Percentiles rank a stretch among this genome's conserved stretches.
phyloP scores from a whole-genome alignment of 2,797 vertebrate species.

The Ceryle rudis region DNA sequence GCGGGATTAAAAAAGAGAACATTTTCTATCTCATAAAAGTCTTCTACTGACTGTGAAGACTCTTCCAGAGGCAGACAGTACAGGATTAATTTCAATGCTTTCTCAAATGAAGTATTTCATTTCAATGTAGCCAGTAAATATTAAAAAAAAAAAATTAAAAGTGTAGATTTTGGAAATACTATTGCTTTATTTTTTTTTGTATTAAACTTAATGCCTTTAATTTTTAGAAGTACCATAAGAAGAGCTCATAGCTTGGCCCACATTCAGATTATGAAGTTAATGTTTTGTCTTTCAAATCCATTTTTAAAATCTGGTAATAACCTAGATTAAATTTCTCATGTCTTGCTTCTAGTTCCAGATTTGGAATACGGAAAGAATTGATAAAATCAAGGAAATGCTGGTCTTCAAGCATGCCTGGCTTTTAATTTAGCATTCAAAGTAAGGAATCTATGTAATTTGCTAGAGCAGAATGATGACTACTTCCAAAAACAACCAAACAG shows the following conservation, averaged over 20 bases:
- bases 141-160: not conserved
- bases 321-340: not conserved
- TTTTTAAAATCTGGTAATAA: slow-evolving; percentile 27
- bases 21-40: not conserved
- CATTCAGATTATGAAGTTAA: not conserved
- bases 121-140: not conserved
- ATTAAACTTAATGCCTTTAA: not conserved
- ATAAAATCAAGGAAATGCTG: slow-evolving; percentile 29
- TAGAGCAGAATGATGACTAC: not conserved
- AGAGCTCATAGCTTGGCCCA: not conserved
- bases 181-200: not conserved
- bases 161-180: not conserved
- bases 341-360: not conserved
- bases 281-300: slow-evolving; percentile 28
- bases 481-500: slow-evolving; percentile 3
- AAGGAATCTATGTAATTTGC: not conserved
- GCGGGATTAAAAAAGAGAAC: not conserved
- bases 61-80: not conserved
- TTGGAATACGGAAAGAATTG: slow-evolving; percentile 1
- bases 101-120: not conserved
- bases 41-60: not conserved
- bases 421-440: slow-evolving; percentile 13
- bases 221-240: not conserved
- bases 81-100: not conserved
- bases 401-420: not conserved